These are phyloP conservation scores for Aleiodes sp. DNA, from an alignment of 1,140 invertebrate species.

Conservation along the genomic window DNA sequence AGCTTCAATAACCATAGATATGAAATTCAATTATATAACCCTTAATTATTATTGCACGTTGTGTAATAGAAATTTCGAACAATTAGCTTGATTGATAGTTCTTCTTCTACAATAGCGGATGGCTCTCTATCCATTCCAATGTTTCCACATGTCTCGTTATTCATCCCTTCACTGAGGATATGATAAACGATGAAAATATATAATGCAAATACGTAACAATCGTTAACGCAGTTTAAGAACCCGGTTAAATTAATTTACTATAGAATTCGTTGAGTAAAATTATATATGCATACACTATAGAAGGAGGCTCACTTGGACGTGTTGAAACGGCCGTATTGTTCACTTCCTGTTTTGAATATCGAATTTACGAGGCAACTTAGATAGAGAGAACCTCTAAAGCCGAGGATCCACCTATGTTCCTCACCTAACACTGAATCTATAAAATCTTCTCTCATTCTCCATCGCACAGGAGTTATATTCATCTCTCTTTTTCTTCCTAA, in stretches of 20 bases:
- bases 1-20: too few species aligned
- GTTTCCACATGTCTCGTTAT: neutral
- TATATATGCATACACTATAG: neutral
- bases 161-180: neutral
- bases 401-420: neutral
- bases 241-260: neutral
- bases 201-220: neutral
- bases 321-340: conserved; percentile 45
- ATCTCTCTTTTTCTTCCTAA: neutral
- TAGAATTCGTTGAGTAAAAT: neutral
- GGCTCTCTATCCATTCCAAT: too few species aligned
- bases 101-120: too few species aligned
- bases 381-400: conserved; percentile 24
- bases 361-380: conserved; percentile 54
- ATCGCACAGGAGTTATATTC: neutral
- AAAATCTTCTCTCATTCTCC: neutral
- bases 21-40: too few species aligned
- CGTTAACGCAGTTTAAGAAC: neutral
- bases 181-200: neutral
- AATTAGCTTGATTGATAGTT: too few species aligned
- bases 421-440: neutral
- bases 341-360: conserved; percentile 56
- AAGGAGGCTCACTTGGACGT: neutral
- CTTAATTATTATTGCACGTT: too few species aligned
- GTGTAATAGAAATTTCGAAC: too few species aligned